phyloP scores from a whole-genome alignment of 1,140 invertebrate genomes.

The Stegodyphus mimosarum region DNA sequence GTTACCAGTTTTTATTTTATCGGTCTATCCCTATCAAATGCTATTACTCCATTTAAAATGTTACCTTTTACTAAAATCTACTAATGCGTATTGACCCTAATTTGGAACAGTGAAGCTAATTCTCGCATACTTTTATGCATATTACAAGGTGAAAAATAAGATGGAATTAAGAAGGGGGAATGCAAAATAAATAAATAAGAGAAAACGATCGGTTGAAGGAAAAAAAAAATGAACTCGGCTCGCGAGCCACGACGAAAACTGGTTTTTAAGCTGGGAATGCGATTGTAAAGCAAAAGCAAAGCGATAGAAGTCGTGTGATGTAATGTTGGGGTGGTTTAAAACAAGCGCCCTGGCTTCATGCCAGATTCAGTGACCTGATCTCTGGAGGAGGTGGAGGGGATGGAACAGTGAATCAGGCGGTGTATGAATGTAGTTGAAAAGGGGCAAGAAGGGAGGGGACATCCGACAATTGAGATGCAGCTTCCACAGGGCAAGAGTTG shows the following conservation, averaged over 20 bases:
- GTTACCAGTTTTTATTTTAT: too few relatives aligned
- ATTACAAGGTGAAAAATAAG: too few relatives aligned
- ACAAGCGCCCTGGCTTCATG: constrained; percentile 53
- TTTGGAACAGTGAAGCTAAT: neutral
- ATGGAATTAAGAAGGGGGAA: neutral
- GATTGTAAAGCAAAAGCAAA: constrained; percentile 24
- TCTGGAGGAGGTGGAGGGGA: neutral
- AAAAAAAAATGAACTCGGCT: constrained; percentile 5
- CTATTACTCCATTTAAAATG: too few relatives aligned
- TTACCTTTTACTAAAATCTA: too few relatives aligned
- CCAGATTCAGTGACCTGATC: constrained; percentile 39
- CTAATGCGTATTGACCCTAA: constrained; percentile 19
- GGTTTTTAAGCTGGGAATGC: constrained; percentile 48
- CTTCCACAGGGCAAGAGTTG: too few relatives aligned
- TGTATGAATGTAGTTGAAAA: neutral
- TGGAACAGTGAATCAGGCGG: neutral
- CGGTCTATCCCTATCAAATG: too few relatives aligned
- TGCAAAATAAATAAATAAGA: constrained; percentile 20
- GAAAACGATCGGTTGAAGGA: neutral
- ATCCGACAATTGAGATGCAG: constrained; percentile 28
- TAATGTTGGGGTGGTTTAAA: constrained; percentile 56
- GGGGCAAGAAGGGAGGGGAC: neutral
- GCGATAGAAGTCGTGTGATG: constrained; percentile 22
- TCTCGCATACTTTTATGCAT: too few relatives aligned
- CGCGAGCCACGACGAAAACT: constrained; percentile 39